Conservation (phyloP, 2,113 vertebrate genomes). For the Poicephalus meyeri region DNA sequence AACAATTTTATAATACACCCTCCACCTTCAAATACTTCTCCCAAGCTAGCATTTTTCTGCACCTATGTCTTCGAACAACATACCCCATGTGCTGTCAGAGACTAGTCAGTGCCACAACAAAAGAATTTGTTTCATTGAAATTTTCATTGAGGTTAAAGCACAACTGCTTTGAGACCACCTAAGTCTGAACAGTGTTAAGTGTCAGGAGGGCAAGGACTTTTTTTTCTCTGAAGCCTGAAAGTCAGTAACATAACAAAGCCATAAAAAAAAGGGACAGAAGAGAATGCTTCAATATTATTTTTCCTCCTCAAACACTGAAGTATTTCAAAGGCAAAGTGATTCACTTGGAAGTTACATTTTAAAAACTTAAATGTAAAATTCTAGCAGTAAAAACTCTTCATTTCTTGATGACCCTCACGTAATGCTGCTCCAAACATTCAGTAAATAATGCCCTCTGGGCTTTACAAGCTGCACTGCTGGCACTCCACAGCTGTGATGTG, state of each 20-base stretch:
- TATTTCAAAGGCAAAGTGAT: background rate
- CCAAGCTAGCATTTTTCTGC: slow-evolving; percentile 29
- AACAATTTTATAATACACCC: background rate
- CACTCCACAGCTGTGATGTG: background rate
- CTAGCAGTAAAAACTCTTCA: fast-evolving
- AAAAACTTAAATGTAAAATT: background rate
- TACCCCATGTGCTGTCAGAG: background rate
- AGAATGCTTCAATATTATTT: background rate
- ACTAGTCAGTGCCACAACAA: background rate
- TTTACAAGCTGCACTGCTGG: background rate
- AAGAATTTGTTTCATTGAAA: background rate
- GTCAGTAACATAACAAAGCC: background rate
- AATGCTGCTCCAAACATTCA: background rate
- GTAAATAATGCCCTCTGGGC: background rate
- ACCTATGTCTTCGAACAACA: background rate
- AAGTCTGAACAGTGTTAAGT: background rate
- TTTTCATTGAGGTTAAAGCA: background rate
- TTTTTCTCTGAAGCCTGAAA: background rate
- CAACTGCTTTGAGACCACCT: background rate
- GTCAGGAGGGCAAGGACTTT: background rate
- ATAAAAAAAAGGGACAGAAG: background rate
- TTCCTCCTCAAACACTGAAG: background rate
- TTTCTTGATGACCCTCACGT: background rate
- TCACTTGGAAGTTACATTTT: background rate
- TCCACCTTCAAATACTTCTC: background rate